phyloP scores from a whole-genome alignment of 2,888 invertebrate genomes.

The Epinotia nisella region DNA sequence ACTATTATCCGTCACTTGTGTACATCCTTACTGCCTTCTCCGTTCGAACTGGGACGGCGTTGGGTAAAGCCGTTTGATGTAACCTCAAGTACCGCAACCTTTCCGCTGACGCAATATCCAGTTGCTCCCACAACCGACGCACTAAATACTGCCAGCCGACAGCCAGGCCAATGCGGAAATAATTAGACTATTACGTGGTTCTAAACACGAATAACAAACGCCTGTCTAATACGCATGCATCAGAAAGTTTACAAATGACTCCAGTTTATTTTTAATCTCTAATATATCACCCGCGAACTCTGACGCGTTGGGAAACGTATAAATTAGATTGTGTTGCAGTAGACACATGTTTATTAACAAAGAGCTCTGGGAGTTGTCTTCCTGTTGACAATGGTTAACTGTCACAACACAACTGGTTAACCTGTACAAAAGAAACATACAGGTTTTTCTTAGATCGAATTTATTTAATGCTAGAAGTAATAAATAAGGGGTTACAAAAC shows the following conservation, averaged over 20 bases:
- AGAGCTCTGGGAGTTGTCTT: slow-evolving; percentile 31
- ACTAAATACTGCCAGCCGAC: slow-evolving; percentile 69
- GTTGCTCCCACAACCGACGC: slow-evolving; percentile 62
- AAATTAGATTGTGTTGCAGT: slow-evolving; percentile 33
- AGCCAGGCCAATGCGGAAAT: slow-evolving; percentile 71
- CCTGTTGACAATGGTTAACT: slow-evolving; percentile 27
- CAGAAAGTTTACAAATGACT: slow-evolving; percentile 41
- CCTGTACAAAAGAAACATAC: not conserved
- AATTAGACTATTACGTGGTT: slow-evolving; percentile 66
- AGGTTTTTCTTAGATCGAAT: not conserved
- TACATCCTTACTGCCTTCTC: slow-evolving; percentile 27
- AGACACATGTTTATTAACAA: slow-evolving; percentile 42
- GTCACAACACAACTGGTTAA: slow-evolving; percentile 43
- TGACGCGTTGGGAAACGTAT: slow-evolving; percentile 37
- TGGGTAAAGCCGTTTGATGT: slow-evolving; percentile 78
- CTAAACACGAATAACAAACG: slow-evolving; percentile 40
- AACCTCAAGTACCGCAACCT: slow-evolving; percentile 76
- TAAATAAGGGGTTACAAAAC: slow-evolving; percentile 1
- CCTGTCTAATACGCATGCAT: slow-evolving; percentile 39
- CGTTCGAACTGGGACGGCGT: slow-evolving; percentile 46
- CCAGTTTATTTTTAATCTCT: slow-evolving; percentile 42
- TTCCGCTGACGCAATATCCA: slow-evolving; percentile 76
- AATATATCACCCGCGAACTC: slow-evolving; percentile 43
- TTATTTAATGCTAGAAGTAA: slow-evolving; percentile 13
- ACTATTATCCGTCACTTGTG: slow-evolving; percentile 1